Conservation (phyloP, 2,888 invertebrate species). For the Phengaris arion region DNA sequence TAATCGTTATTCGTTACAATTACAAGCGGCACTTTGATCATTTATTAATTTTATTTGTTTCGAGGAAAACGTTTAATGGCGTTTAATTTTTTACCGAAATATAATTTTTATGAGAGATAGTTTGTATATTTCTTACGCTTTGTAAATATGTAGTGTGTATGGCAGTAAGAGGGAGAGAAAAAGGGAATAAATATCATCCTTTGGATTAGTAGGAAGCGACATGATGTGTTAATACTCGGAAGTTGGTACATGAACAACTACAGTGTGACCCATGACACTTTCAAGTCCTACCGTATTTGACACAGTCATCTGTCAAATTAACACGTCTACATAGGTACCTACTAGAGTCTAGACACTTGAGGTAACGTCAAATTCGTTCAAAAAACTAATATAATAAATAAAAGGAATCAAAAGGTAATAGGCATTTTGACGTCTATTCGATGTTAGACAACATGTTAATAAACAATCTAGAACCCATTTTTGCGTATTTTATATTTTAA, state of each 20-base stretch:
- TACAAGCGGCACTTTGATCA: constrained; percentile 20
- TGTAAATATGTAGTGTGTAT: no score
- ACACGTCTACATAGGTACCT: not conserved
- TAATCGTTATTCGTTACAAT: constrained; percentile 25
- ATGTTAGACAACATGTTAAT: no score
- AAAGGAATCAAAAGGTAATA: no score
- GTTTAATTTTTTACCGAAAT: not conserved
- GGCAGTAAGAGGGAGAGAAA: no score
- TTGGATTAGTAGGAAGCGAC: not conserved
- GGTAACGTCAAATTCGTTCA: not conserved
- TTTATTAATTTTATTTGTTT: constrained; percentile 15
- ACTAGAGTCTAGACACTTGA: not conserved
- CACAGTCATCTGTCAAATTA: not conserved
- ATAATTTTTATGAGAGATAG: not conserved
- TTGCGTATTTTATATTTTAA: no score
- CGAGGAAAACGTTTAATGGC: constrained; percentile 7
- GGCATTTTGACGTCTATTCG: no score
- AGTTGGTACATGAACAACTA: not conserved
- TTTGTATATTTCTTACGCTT: no score
- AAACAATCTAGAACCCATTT: no score
- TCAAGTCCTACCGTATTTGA: not conserved
- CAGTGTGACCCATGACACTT: not conserved
- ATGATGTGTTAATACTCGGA: constrained; percentile 2
- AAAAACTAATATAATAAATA: not conserved
- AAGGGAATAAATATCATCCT: not conserved